A percentile compares a stretch with the other conserved stretches of the same genome.
phyloP scores from a whole-genome alignment of 2,888 invertebrate species.

The Pandemis cinnamomeana region DNA sequence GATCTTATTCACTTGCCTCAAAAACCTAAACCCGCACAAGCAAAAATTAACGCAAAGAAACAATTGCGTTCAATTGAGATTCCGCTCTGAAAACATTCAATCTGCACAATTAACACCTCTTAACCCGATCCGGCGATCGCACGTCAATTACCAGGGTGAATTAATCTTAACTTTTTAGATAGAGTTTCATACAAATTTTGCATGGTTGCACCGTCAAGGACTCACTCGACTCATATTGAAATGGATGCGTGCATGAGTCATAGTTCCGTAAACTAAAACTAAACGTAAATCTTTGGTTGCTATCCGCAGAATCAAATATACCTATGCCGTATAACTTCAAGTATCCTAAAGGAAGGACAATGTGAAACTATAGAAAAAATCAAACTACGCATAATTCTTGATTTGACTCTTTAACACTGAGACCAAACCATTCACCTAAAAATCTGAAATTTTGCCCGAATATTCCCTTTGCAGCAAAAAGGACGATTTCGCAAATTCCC shows the following conservation, averaged over 20 bases:
- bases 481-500: too few species aligned
- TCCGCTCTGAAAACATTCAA: constrained; percentile 85
- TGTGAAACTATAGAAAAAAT: too few species aligned
- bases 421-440: too few species aligned
- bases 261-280: not conserved
- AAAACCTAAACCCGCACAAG: constrained; percentile 1
- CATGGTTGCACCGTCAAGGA: constrained; percentile 1
- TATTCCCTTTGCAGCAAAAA: too few species aligned
- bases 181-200: constrained; percentile 47
- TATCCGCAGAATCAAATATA: too few species aligned
- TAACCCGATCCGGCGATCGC: constrained; percentile 82
- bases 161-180: constrained; percentile 61
- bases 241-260: not conserved
- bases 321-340: too few species aligned
- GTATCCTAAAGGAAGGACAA: too few species aligned
- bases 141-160: constrained; percentile 77
- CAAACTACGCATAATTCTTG: too few species aligned
- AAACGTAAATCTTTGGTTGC: too few species aligned
- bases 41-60: constrained; percentile 60
- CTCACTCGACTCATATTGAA: not conserved
- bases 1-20: not conserved
- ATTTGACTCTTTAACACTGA: too few species aligned
- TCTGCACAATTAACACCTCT: constrained; percentile 85
- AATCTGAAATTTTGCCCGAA: too few species aligned
- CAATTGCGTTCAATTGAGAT: constrained; percentile 83